Evolutionary conservation across 37 sponge, comb jelly and placozoan species (phyloP).

Genomic region (Hormiphora californensis): DNA sequence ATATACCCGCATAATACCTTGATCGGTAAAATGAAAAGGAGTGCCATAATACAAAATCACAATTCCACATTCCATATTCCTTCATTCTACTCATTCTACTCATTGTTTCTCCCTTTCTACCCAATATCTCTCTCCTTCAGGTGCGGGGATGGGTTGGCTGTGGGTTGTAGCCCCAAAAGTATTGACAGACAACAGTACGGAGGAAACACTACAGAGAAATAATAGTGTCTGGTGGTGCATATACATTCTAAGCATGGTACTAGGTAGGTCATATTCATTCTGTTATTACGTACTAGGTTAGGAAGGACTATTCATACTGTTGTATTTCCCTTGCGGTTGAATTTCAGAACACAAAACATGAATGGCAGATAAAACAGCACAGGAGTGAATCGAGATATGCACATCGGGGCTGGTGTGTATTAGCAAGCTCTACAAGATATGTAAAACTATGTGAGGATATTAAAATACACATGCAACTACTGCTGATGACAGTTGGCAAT

Average conservation of each 20-base stretch:
- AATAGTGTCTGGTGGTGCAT: conserved; percentile 47
- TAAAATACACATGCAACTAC: no score
- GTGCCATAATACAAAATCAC: no score
- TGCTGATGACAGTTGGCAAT: no score
- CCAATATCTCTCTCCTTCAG: not conserved
- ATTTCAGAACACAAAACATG: no score
- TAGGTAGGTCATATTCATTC: not conserved
- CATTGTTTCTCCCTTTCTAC: not conserved
- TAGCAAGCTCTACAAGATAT: no score
- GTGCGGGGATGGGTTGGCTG: conserved; percentile 8
- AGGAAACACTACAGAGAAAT: not conserved
- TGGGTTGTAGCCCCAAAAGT: conserved; percentile 28
- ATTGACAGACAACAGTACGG: not conserved
- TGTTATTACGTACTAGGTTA: not conserved
- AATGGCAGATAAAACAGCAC: no score
- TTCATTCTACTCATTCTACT: not conserved
- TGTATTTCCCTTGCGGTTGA: not conserved
- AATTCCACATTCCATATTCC: not conserved
- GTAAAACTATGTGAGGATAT: no score
- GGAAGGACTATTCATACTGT: not conserved
- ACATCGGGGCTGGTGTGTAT: no score
- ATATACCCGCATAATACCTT: no score
- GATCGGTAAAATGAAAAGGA: no score
- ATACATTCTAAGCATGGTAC: conserved; percentile 3
- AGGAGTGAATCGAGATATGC: no score